Percentiles rank a stretch among this genome's conserved stretches.
Conservation (phyloP, 2,797 vertebrate species). For the Balearica regulorum region DNA sequence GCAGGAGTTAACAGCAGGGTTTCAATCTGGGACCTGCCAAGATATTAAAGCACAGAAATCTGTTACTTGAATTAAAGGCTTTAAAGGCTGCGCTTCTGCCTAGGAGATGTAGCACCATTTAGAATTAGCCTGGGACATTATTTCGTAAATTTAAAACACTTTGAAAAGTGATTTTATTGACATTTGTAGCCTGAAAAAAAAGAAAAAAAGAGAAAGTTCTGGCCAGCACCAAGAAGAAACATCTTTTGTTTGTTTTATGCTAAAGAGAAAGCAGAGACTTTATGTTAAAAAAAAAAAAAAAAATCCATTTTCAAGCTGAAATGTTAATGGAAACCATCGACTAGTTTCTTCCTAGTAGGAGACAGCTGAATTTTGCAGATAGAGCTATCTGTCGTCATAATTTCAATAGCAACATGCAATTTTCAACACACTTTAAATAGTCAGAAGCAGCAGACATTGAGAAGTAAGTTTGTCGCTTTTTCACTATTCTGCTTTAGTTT, state of each 20-base stretch:
- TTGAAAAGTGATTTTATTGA: not conserved
- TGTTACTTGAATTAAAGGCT: conserved; percentile 20
- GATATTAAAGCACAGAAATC: conserved; percentile 15
- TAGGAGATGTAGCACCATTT: not conserved
- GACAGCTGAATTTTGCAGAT: not conserved
- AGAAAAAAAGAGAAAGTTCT: not conserved
- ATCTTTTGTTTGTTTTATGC: not conserved
- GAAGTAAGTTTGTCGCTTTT: not conserved
- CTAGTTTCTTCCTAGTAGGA: not conserved
- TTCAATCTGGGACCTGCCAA: conserved; percentile 37
- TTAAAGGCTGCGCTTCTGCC: not conserved
- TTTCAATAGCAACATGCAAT: not conserved
- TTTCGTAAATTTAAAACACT: not conserved
- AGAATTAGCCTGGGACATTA: not conserved
- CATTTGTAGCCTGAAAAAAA: not conserved
- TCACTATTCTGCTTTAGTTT: not conserved
- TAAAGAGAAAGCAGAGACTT: not conserved
- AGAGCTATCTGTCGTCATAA: not conserved
- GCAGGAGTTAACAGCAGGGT: conserved; percentile 49
- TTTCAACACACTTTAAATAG: not conserved
- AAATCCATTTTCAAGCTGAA: not conserved
- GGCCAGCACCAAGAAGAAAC: not conserved
- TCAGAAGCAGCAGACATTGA: not conserved
- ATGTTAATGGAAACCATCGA: not conserved
- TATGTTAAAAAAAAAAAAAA: not conserved